These are phyloP conservation scores for Brevimyrus niger DNA, from an alignment of 2,113 vertebrate species.

Conservation along the genomic window DNA sequence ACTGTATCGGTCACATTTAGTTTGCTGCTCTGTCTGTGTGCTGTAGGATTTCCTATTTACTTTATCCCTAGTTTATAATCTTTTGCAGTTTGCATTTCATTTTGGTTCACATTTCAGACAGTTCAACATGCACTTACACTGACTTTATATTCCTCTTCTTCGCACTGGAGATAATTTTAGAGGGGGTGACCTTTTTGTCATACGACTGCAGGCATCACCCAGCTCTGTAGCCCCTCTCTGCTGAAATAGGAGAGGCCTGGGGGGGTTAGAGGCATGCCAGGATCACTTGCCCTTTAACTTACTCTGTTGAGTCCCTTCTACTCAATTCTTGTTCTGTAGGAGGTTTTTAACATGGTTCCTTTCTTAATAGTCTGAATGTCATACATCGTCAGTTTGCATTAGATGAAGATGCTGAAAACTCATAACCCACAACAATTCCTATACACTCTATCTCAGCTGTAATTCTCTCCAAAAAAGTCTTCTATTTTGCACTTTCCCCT, in stretches of 20 bases:
- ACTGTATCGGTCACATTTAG: background rate
- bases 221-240: slow-evolving; percentile 40
- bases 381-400: background rate
- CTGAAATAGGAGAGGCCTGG: slow-evolving; percentile 55
- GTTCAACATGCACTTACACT: background rate
- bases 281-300: slow-evolving; percentile 46
- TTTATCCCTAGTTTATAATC: background rate
- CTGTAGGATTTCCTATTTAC: background rate
- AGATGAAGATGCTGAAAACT: background rate
- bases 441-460: background rate
- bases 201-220: slow-evolving; percentile 30
- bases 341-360: background rate
- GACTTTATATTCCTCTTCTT: slow-evolving; percentile 17
- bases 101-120: background rate
- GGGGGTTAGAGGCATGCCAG: slow-evolving; percentile 40
- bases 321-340: background rate
- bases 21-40: background rate
- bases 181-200: slow-evolving; percentile 49
- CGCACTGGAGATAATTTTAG: slow-evolving; percentile 48
- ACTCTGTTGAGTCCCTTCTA: background rate
- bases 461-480: background rate
- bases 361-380: background rate
- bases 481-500: background rate
- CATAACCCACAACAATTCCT: background rate
- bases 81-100: slow-evolving; percentile 1